Evolutionary conservation across 2,888 invertebrate genomes (phyloP).

Genomic region (Sinhomidia bicolor): DNA sequence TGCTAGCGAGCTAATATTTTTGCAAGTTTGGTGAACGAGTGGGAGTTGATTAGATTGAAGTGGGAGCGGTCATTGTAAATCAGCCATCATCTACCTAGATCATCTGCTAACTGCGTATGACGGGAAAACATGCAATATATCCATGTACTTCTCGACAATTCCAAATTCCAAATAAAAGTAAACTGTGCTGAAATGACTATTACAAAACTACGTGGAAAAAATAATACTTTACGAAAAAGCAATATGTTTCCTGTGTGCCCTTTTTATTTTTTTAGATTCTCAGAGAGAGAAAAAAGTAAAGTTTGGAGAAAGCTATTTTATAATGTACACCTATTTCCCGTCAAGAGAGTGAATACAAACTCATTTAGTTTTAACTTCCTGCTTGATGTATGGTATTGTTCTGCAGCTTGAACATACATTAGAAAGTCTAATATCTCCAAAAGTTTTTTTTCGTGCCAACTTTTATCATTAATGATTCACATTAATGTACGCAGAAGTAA

Average conservation of each 20-base stretch:
- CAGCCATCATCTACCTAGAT: constrained; percentile 9
- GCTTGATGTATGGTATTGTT: background rate
- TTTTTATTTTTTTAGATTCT: background rate
- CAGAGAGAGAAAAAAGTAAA: background rate
- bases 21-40: constrained; percentile 12
- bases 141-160: background rate
- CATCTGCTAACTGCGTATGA: background rate
- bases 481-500: background rate
- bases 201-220: background rate
- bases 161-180: background rate
- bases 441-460: background rate
- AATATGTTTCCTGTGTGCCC: background rate
- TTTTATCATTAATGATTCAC: too few species aligned
- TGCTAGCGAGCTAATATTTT: background rate
- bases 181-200: background rate
- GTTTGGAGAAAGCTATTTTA: background rate
- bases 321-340: too few species aligned
- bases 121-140: constrained; percentile 2
- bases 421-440: background rate
- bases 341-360: background rate
- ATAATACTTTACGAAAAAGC: background rate
- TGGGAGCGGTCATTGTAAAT: constrained; percentile 41
- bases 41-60: constrained; percentile 41
- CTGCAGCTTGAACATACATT: background rate
- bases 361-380: background rate